Evolutionary conservation across 2,888 invertebrate genomes (phyloP).

Genomic region (Gonocerus acuteangulatus): DNA sequence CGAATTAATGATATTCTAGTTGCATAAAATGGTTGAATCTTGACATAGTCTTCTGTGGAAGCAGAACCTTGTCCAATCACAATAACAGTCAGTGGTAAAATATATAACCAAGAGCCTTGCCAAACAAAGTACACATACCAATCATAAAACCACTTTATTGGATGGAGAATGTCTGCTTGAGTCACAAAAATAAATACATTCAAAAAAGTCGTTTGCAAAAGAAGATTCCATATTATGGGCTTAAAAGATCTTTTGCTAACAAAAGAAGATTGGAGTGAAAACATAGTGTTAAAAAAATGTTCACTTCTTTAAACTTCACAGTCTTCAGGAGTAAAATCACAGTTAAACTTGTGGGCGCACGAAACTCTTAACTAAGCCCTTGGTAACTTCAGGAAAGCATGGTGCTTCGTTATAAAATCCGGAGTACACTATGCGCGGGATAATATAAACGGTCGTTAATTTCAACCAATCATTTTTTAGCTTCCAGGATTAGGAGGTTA

Average conservation of each 20-base stretch:
- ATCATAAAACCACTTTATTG: conserved; percentile 55
- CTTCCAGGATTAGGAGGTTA: no score
- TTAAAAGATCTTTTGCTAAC: conserved; percentile 4
- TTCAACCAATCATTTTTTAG: no score
- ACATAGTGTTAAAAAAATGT: no score
- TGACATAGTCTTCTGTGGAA: conserved; percentile 61
- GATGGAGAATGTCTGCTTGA: conserved; percentile 57
- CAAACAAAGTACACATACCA: conserved; percentile 54
- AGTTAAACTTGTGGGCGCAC: no score
- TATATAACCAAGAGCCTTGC: conserved; percentile 57
- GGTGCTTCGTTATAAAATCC: no score
- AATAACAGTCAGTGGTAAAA: conserved; percentile 55
- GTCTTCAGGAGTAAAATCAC: no score
- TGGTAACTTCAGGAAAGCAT: no score
- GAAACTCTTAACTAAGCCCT: no score
- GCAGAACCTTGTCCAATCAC: conserved; percentile 64
- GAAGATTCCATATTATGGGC: conserved; percentile 54
- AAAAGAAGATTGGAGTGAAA: background rate
- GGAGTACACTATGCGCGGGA: no score
- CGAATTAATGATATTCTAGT: conserved; percentile 61
- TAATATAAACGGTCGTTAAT: no score
- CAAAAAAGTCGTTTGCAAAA: conserved; percentile 42
- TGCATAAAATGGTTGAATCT: conserved; percentile 53
- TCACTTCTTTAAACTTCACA: no score
- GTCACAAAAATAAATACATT: conserved; percentile 43